Percentiles rank a stretch among this genome's conserved stretches.
phyloP scores from a whole-genome alignment of 2,888 invertebrate species.

The Ornithoptera alexandrae region DNA sequence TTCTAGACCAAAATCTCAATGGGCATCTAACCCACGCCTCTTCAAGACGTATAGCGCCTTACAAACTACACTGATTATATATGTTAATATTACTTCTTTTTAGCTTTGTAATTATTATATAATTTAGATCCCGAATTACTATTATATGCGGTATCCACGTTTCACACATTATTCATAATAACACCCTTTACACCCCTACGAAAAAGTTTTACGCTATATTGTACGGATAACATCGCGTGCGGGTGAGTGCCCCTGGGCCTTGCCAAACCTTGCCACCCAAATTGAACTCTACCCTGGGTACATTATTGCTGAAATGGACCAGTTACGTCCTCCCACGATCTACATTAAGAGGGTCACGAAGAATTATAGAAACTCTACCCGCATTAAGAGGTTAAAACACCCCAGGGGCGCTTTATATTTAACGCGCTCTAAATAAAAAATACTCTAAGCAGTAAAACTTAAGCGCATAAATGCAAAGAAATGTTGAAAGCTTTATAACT shows the following conservation, averaged over 20 bases:
- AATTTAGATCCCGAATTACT: background rate
- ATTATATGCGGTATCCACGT: background rate
- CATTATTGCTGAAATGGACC: conserved; percentile 10
- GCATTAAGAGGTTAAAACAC: background rate
- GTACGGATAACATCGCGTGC: conserved; percentile 3
- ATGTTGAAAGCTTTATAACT: background rate
- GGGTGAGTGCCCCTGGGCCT: background rate
- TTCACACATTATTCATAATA: conserved; percentile 7
- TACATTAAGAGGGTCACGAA: conserved; percentile 12
- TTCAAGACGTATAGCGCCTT: no score
- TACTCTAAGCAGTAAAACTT: background rate
- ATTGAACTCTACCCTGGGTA: conserved; percentile 23
- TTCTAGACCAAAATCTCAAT: no score
- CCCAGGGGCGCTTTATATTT: background rate
- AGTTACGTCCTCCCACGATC: conserved; percentile 4
- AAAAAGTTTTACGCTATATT: background rate
- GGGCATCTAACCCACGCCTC: no score
- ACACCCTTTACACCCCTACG: background rate
- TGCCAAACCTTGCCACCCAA: conserved; percentile 2
- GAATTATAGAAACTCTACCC: conserved; percentile 11
- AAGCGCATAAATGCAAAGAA: background rate
- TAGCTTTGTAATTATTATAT: no score
- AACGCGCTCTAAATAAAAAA: background rate
- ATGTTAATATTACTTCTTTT: no score
- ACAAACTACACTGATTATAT: no score